Base-by-base conservation (phyloP, 2,888 invertebrate species). In the Drosophila villosipedis region DNA sequence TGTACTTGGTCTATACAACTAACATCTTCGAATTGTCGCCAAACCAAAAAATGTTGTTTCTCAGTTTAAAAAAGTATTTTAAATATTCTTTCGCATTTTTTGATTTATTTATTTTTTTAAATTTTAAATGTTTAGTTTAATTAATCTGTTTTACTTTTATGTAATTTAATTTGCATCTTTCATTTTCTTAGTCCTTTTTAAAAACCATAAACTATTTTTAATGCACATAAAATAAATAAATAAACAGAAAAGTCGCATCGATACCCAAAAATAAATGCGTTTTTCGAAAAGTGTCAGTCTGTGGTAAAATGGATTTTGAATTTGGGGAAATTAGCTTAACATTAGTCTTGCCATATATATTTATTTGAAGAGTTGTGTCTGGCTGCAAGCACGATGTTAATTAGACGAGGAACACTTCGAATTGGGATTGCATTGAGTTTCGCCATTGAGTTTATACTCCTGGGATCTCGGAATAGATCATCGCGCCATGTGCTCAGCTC, bases 381-480 rank as follows among this genome's bases (percentile, higher is more conserved):
- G 43, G 6, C 22, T n/a, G 41, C 41, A 41, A n/a, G 10, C 12
- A n/a, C n/a, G 41, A 41, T 41, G 41, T 5, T 43, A 43, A 43
- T 43, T 43, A 12, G 43, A 22, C 14, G 43, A 22, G 43, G 5
- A 22, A 1, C 22, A 43, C 43, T 12, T 43, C 43, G 12, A 43
- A 6, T 43, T 25, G 47, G 9, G 25, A 47, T 47, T 28, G 50
- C 50, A 25, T 37, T 60, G 37, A 39, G 16, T 52, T 31, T 3
- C 25, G 35, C 19, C 19, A 19, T 19, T 50, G 30, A n/a, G 30
- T 16, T 7, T 54, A 37, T 33, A 22, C 30, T 30, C 63, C 14
- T 19, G 30, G 39, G 60, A 50, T 39, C 39, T 14, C 22, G 39
- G 60, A 22, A 58, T 58, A 16, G 64, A 69, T 68, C 37, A 50